Percentiles rank a stretch among this genome's conserved stretches.
Conservation (phyloP, 2,888 invertebrate species). For the Tricholauxania praeusta region DNA sequence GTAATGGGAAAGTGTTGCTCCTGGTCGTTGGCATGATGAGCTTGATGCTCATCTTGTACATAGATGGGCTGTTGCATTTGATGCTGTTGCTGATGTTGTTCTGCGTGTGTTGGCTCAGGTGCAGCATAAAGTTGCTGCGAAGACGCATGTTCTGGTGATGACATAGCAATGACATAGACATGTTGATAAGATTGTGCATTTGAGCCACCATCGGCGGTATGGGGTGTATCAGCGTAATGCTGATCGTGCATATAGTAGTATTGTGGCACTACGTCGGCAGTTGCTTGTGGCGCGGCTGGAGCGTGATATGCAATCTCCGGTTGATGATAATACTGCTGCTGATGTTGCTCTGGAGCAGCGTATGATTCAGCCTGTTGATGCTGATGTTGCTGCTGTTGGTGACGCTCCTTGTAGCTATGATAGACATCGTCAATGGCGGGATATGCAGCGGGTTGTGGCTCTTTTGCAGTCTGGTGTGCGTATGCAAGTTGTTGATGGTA, state of each 20-base stretch:
- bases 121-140: conserved; percentile 24
- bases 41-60: conserved; percentile 47
- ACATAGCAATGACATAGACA: conserved; percentile 60
- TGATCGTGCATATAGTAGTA: conserved; percentile 57
- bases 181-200: conserved; percentile 54
- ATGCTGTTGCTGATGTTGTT: conserved; percentile 22
- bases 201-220: conserved; percentile 40
- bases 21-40: conserved; percentile 37
- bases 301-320: conserved; percentile 47
- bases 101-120: conserved; percentile 22
- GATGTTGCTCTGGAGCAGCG: conserved; percentile 17
- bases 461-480: conserved; percentile 51
- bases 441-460: conserved; percentile 54
- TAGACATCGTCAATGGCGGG: conserved; percentile 62
- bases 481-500: conserved; percentile 55
- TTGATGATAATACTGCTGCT: conserved; percentile 45
- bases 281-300: conserved; percentile 40
- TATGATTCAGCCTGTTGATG: conserved; percentile 40
- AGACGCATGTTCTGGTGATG: conserved; percentile 45
- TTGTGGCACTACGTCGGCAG: conserved; percentile 48
- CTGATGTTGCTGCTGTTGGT: conserved; percentile 49
- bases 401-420: conserved; percentile 60
- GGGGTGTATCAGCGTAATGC: conserved; percentile 43
- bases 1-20: conserved; percentile 50
- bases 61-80: conserved; percentile 52